Evolutionary conservation across 2,113 vertebrate genomes (phyloP), one percentile per base, ranked within the genome.

Genomic region (Spea multiplicata): DNA sequence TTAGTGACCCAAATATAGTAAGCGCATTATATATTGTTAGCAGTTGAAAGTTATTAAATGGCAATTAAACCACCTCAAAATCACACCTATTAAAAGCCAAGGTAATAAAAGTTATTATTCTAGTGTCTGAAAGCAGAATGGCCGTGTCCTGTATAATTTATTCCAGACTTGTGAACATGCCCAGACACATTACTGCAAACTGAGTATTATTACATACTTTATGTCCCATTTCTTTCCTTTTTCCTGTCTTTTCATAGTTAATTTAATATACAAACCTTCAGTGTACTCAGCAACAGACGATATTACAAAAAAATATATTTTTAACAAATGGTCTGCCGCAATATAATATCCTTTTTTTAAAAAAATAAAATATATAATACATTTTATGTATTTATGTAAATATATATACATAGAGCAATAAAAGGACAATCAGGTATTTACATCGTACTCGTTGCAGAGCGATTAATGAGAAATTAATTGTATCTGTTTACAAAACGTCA

Each of bases 221-320:
- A 17, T 14, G 30, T 57, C 74, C 53, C 30, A 30, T 30, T 30
- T 30, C 30, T 44, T 57, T 76, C 52, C 50, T 67, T n/a, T 44
- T n/a, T 67, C 55, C 55, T 59, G 12, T 59, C 50, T 75, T 55
- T 76, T 68, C 74, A 68, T 65, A 76, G 48, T 68, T 65, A 68
- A 68, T 76, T 57, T 57, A 76, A 55, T 67, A 52, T 17, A 53
- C 50, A 3, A 6, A 9, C 48, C 74, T 47, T 52, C 74, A 76
- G 50, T 57, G 49, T 68, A 13, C 55, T 59, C 55, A 59, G 10
- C 4, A 13, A 59, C 55, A 59, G 55, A 59, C 55, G 14, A 8
- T 59, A 13, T 59, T 9, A 4, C 55, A 30, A 30, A 30, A 30
- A 30, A 30, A 30, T 30, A 30, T 30, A 30, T 30, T 30, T 30